These are phyloP conservation scores for Nipponia nippon DNA, from an alignment of 2,113 vertebrate species.

Conservation along the genomic window DNA sequence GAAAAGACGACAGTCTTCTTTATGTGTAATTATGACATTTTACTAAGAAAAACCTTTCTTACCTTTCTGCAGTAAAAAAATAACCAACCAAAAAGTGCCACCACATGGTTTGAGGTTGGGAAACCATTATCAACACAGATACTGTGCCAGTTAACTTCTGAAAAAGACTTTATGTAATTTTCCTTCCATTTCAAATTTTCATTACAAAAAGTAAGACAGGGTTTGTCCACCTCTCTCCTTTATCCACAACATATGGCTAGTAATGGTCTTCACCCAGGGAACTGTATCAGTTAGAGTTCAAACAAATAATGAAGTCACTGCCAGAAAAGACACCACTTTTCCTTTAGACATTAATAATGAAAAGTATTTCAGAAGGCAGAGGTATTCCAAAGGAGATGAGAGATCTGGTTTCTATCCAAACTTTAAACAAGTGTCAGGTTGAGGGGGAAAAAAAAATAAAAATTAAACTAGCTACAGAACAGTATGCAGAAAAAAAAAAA, in stretches of 20 bases:
- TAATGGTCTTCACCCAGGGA: not conserved
- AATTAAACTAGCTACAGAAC: not conserved
- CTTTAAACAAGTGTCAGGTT: not conserved
- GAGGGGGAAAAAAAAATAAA: not conserved
- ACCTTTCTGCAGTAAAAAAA: not conserved
- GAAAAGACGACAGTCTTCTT: not conserved
- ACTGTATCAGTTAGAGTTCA: not conserved
- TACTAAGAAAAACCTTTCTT: not conserved
- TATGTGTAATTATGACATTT: not conserved
- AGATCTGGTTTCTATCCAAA: not conserved
- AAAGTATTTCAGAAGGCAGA: not conserved
- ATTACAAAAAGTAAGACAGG: not conserved
- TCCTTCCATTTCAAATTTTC: not conserved
- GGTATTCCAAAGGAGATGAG: not conserved
- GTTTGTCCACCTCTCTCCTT: not conserved
- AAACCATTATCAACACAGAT: not conserved
- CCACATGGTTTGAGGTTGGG: not conserved
- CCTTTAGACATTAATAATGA: not conserved
- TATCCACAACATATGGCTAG: not conserved
- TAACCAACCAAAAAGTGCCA: not conserved
- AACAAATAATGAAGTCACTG: not conserved
- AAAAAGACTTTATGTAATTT: not conserved
- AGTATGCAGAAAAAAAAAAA: not conserved
- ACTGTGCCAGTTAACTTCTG: not conserved
- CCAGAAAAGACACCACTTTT: not conserved